Percentiles rank a stretch among this genome's conserved stretches.
Evolutionary conservation across 2,113 vertebrate species (phyloP).

Genomic region (Thoracochromis brauschi): DNA sequence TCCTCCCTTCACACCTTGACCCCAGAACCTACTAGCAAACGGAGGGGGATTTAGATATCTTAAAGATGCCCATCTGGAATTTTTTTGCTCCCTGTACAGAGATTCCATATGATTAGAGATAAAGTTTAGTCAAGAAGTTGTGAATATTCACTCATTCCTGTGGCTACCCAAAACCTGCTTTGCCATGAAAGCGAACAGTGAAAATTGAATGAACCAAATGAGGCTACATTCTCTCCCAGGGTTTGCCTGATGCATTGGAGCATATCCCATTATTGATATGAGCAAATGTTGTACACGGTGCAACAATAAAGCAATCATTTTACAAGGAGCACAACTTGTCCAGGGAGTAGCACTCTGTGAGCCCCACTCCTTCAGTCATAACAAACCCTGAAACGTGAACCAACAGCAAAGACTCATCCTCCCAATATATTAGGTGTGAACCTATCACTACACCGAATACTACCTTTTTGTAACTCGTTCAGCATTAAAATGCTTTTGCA

Average conservation of each 20-base stretch:
- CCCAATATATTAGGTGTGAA: not conserved
- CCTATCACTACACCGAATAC: not conserved
- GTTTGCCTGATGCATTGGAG: constrained; percentile 28
- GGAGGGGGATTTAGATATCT: constrained; percentile 36
- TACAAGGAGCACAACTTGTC: constrained; percentile 28
- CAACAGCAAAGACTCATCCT: not conserved
- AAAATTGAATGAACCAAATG: constrained; percentile 42
- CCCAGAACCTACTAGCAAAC: constrained; percentile 34
- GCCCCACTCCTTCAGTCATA: constrained; percentile 13
- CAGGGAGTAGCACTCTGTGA: not conserved
- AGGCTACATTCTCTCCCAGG: constrained; percentile 39
- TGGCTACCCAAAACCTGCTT: constrained; percentile 25
- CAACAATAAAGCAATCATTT: constrained; percentile 39
- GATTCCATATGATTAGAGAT: constrained; percentile 1
- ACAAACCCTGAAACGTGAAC: not conserved
- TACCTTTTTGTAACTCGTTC: not conserved
- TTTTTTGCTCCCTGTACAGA: not conserved
- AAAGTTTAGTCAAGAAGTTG: constrained; percentile 16
- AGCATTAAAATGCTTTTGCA: not conserved
- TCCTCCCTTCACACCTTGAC: constrained; percentile 64
- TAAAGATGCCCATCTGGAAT: constrained; percentile 51
- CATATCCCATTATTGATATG: constrained; percentile 48
- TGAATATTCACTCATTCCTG: constrained; percentile 34
- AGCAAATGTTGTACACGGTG: constrained; percentile 49
- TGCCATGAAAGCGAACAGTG: not conserved